A percentile compares a stretch with the other conserved stretches of the same genome.
Conservation (phyloP, 2,888 invertebrate species). For the Cephonodes hylas region DNA sequence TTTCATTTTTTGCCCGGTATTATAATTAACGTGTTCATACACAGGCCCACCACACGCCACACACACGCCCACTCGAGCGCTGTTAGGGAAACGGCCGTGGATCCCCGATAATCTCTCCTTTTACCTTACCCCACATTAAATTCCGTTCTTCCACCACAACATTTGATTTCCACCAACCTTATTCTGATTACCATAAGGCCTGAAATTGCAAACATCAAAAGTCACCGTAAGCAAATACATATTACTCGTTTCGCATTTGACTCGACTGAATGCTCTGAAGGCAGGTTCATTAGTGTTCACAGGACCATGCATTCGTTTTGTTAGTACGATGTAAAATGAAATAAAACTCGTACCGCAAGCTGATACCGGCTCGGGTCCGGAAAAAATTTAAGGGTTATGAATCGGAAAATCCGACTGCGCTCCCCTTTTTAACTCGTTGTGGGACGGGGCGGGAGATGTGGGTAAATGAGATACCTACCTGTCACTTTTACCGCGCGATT, state of each 20-base stretch:
- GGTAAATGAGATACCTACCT: conserved; percentile 13
- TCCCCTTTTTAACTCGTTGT: conserved; percentile 30
- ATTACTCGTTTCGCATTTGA: conserved; percentile 36
- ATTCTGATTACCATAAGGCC: conserved; percentile 31
- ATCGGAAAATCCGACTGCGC: conserved; percentile 39
- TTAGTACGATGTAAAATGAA: conserved; percentile 45
- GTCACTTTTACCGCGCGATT: not conserved
- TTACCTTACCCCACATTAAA: conserved; percentile 32
- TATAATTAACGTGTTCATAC: conserved; percentile 29
- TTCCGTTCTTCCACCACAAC: conserved; percentile 20
- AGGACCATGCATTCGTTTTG: conserved; percentile 51
- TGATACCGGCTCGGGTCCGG: conserved; percentile 30
- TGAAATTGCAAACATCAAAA: conserved; percentile 31
- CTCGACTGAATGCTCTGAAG: conserved; percentile 46
- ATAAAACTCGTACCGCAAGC: conserved; percentile 40
- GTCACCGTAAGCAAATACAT: conserved; percentile 37
- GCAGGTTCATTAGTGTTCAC: conserved; percentile 61
- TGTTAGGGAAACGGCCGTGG: conserved; percentile 40
- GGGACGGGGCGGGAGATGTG: conserved; percentile 20
- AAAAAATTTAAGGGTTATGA: conserved; percentile 43
- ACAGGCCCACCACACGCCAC: conserved; percentile 25
- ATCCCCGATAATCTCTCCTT: conserved; percentile 43
- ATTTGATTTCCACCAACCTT: conserved; percentile 20
- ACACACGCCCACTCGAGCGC: conserved; percentile 29
- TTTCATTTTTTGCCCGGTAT: conserved; percentile 22